Conservation (phyloP, 2,797 vertebrate species). For the Rhinella marina region DNA sequence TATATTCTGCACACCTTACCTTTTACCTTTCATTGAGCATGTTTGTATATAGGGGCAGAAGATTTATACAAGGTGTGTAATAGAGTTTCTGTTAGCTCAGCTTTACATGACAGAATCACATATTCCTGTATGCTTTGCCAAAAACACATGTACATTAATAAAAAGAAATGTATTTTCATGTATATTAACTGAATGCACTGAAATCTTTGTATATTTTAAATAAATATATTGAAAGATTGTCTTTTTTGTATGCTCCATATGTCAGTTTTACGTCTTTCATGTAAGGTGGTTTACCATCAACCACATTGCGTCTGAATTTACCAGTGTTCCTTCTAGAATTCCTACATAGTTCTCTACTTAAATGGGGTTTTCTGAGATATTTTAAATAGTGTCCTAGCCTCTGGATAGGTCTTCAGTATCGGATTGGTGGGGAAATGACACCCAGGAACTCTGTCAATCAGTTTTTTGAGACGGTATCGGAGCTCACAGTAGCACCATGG, state of each 20-base stretch:
- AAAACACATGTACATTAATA: conserved; percentile 32
- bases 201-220: conserved; percentile 56
- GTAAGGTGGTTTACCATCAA: not conserved
- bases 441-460: too few species aligned
- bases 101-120: conserved; percentile 17
- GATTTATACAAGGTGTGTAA: not conserved
- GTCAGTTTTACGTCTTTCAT: not conserved
- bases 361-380: too few species aligned
- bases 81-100: not conserved
- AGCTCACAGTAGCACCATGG: too few species aligned
- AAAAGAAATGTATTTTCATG: conserved; percentile 17
- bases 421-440: too few species aligned
- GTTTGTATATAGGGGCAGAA: conserved; percentile 17
- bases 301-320: not conserved
- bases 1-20: not conserved
- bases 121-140: conserved; percentile 9
- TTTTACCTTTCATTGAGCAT: not conserved
- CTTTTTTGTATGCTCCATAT: not conserved
- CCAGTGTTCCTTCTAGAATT: not conserved
- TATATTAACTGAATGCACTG: conserved; percentile 48
- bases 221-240: conserved; percentile 43
- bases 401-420: too few species aligned
- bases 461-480: too few species aligned
- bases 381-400: too few species aligned
- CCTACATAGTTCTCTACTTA: not conserved